Conservation (phyloP, 2,888 invertebrate genomes). For the Ganaspis brasiliensis region DNA sequence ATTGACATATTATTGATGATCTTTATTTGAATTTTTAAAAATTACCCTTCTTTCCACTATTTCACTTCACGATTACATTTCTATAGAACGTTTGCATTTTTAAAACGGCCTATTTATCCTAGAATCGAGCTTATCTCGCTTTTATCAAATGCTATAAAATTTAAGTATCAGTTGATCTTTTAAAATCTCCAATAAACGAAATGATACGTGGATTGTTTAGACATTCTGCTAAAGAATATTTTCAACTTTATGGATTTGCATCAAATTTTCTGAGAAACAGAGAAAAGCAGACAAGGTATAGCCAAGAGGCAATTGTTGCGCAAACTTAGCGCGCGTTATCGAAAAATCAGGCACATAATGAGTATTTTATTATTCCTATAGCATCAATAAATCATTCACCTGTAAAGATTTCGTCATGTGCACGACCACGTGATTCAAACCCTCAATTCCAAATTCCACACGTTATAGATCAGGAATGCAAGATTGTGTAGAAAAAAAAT, state of each 20-base stretch:
- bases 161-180: too few relatives aligned
- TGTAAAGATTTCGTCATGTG: slow-evolving; percentile 2
- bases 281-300: not conserved
- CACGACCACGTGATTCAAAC: not conserved
- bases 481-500: not conserved
- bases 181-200: not conserved
- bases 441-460: not conserved
- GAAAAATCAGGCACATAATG: slow-evolving; percentile 19
- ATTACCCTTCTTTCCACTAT: too few relatives aligned
- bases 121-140: too few relatives aligned
- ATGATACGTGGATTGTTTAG: not conserved
- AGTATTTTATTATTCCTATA: not conserved
- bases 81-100: too few relatives aligned
- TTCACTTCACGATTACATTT: too few relatives aligned
- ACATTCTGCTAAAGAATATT: not conserved
- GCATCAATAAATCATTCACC: too few relatives aligned
- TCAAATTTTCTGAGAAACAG: not conserved
- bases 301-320: slow-evolving; percentile 16
- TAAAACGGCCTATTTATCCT: too few relatives aligned
- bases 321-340: slow-evolving; percentile 6
- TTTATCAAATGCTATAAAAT: too few relatives aligned
- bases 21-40: too few relatives aligned
- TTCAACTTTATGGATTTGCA: not conserved
- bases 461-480: not conserved
- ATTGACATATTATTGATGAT: too few relatives aligned